phyloP scores from a whole-genome alignment of 2,113 vertebrate genomes.

The Otis tarda region DNA sequence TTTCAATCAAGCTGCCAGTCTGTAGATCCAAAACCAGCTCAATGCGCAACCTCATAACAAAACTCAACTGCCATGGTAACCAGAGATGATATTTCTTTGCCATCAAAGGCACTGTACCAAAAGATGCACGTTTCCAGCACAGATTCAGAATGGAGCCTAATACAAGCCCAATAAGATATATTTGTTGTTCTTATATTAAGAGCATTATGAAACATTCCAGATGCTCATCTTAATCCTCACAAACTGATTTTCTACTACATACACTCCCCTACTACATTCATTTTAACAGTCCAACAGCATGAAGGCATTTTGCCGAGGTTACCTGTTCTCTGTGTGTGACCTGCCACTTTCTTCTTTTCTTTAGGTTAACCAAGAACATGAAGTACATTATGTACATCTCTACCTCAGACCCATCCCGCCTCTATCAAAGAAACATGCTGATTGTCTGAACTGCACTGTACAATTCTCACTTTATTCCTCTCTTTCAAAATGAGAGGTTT shows the following conservation, averaged over 20 bases:
- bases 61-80: accelerated
- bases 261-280: neutral
- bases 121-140: neutral
- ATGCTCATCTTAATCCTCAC: neutral
- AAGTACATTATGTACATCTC: neutral
- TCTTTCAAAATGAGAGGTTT: neutral
- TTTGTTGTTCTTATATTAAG: neutral
- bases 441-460: neutral
- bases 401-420: neutral
- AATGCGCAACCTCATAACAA: neutral
- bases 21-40: neutral
- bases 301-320: neutral
- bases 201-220: neutral
- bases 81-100: neutral
- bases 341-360: neutral
- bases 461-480: neutral
- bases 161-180: neutral
- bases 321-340: neutral
- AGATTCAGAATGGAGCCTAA: neutral
- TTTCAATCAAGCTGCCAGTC: neutral
- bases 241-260: neutral
- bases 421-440: neutral
- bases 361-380: neutral
- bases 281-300: neutral
- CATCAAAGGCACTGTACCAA: neutral